These are phyloP conservation scores for Stenurella melanura DNA, from an alignment of 2,888 invertebrate genomes.

Conservation along the genomic window DNA sequence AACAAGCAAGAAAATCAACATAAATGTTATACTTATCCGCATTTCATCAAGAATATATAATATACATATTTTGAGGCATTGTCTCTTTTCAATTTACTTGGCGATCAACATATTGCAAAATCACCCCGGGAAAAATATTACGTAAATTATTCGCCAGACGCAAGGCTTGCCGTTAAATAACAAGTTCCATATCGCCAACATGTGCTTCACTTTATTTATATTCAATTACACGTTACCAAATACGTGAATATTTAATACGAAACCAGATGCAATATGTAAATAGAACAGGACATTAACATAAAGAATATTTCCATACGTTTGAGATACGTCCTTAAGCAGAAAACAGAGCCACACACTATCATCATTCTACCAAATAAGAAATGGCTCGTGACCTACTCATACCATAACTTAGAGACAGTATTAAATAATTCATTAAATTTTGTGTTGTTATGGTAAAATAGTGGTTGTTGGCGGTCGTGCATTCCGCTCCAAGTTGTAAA, in stretches of 20 bases:
- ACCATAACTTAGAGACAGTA: constrained; percentile 53
- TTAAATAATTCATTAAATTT: constrained; percentile 62
- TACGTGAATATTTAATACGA: constrained; percentile 38
- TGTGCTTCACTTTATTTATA: constrained; percentile 26
- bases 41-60: too few species aligned
- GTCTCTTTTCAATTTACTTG: not conserved
- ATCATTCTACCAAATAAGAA: constrained; percentile 54
- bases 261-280: constrained; percentile 36
- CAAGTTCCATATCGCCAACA: not conserved
- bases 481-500: constrained; percentile 49
- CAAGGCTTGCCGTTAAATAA: not conserved
- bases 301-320: constrained; percentile 39
- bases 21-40: too few species aligned
- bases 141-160: not conserved
- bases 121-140: not conserved
- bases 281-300: constrained; percentile 33
- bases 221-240: constrained; percentile 39
- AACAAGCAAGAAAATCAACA: too few species aligned
- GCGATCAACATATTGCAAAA: constrained; percentile 7
- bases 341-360: constrained; percentile 32
- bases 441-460: constrained; percentile 54
- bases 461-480: constrained; percentile 48
- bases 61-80: too few species aligned
- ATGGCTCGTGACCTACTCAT: constrained; percentile 56
- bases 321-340: constrained; percentile 34